phyloP scores from a whole-genome alignment of 1,140 invertebrate genomes.

The Xylocopa sonorina region DNA sequence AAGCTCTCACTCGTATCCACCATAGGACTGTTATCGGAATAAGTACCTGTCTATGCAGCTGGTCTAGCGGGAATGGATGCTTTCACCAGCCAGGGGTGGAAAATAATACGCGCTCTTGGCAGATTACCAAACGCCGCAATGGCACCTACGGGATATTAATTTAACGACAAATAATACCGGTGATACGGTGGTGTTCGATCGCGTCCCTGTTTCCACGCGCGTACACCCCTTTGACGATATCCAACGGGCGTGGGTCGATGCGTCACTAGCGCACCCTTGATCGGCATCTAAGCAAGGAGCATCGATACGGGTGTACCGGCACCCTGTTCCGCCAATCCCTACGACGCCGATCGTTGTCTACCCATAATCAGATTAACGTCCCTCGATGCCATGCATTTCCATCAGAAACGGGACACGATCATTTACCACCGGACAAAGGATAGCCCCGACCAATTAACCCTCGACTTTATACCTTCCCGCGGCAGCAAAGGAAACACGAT shows the following conservation, averaged over 20 bases:
- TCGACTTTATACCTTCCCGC: background rate
- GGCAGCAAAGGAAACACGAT: background rate
- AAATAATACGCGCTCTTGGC: constrained; percentile 74
- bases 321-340: background rate
- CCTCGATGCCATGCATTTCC: background rate
- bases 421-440: background rate
- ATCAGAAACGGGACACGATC: constrained; percentile 1
- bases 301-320: background rate
- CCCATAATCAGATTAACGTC: background rate
- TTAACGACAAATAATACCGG: constrained; percentile 56
- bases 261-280: background rate
- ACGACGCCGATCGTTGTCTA: background rate
- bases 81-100: constrained; percentile 60
- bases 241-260: background rate
- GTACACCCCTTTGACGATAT: background rate
- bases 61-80: too few species aligned
- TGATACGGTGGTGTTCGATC: constrained; percentile 44
- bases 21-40: constrained; percentile 60
- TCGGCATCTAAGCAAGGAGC: background rate
- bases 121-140: constrained; percentile 71
- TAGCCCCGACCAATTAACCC: background rate
- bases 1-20: background rate
- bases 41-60: too few species aligned
- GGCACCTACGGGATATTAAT: constrained; percentile 76
- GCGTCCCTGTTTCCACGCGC: background rate